Base-by-base conservation (phyloP, 2,113 vertebrate genomes). In the Oceanodroma tethys region DNA sequence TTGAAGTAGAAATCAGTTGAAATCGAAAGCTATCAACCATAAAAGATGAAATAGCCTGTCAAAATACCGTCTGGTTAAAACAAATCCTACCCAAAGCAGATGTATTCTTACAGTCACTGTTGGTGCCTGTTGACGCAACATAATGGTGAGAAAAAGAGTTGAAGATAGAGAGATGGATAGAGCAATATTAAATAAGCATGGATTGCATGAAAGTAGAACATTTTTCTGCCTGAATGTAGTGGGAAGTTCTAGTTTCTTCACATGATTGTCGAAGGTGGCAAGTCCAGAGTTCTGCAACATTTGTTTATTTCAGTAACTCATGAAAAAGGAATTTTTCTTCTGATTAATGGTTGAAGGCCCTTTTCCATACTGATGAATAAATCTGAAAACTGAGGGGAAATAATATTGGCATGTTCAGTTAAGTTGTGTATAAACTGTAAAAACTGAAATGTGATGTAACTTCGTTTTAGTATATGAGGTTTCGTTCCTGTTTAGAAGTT, bases 221-320 rank as follows among this genome's bases (percentile, higher is more conserved):
- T 40, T 91, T 68, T 84, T 66, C 34, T 73, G 2, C 11, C 21
- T 56, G 6, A 32, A 21, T 0, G 0, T 36, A 7, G 13, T 26
- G 13, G 70, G 40, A 76, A 70, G 10, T 88, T 91, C 8, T 25
- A 0, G 11, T 83, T 36, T 59, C 18, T 83, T 78, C 55, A 34
- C 0, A 0, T 38, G 5, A 45, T 1, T 63, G 13, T 63, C 2
- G 0, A n/a, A 71, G 36, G 14, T 50, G 34, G 10, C 45, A 84
- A 25, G 14, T 56, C 34, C 9, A 20, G 36, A 43, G 14, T 76
- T 88, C 14, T 63, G 47, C 25, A 59, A 15, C 16, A 23, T 62
- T 85, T 80, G 8, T 74, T 81, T 68, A 16, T 80, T 90, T 59
- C 50, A 30, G 40, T 74, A 75, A 40, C 43, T 67, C 25, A 10